Conservation (phyloP, 2,888 invertebrate genomes). For the Pseudanteris insignis region DNA sequence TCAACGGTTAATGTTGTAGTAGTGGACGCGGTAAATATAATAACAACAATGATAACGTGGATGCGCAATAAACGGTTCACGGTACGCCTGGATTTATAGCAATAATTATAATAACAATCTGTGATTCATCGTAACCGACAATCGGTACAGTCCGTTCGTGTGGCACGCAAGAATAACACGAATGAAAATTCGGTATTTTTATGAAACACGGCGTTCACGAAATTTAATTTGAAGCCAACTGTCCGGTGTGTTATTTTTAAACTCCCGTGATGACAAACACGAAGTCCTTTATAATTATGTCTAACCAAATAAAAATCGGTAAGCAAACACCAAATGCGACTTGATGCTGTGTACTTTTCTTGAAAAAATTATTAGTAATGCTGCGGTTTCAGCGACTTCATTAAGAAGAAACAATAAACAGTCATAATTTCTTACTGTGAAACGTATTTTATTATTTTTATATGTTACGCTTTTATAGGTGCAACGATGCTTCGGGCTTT, state of each 20-base stretch:
- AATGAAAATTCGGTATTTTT: conserved; percentile 3
- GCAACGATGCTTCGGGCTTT: conserved; percentile 2
- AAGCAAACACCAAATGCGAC: conserved; percentile 17
- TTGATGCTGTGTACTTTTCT: conserved; percentile 18
- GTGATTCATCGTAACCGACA: too few relatives aligned
- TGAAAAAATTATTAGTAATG: conserved; percentile 29
- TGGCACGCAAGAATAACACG: too few relatives aligned
- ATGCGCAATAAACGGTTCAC: too few relatives aligned
- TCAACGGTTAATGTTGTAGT: too few relatives aligned
- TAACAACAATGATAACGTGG: too few relatives aligned
- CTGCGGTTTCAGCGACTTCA: conserved; percentile 21
- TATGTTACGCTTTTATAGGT: conserved; percentile 2
- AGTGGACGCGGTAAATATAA: too few relatives aligned
- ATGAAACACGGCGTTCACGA: conserved; percentile 9
- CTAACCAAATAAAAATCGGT: conserved; percentile 27
- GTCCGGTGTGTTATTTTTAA: conserved; percentile 24
- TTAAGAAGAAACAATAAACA: conserved; percentile 34
- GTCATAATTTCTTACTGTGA: conserved; percentile 20
- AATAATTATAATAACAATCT: too few relatives aligned
- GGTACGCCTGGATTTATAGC: too few relatives aligned
- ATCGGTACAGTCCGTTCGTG: too few relatives aligned
- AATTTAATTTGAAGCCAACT: conserved; percentile 21
- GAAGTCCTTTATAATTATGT: conserved; percentile 33
- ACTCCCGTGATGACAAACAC: conserved; percentile 26
- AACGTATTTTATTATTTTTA: conserved; percentile 20